Percentiles rank a stretch among this genome's conserved stretches.
phyloP scores from a whole-genome alignment of 2,888 invertebrate species.

The Harmothoe impar region DNA sequence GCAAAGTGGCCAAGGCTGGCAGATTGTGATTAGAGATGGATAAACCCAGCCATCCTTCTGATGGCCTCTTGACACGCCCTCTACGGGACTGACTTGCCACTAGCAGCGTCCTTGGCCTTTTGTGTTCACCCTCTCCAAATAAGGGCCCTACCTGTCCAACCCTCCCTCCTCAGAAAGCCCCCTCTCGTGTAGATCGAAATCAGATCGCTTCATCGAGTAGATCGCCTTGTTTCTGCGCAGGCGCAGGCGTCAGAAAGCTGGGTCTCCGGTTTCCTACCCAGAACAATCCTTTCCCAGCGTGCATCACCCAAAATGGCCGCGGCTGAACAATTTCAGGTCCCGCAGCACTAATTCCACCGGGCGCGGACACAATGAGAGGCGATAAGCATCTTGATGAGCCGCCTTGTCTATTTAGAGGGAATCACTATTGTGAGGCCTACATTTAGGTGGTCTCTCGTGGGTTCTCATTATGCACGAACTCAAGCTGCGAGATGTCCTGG shows the following conservation, averaged over 20 bases:
- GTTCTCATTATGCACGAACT: not conserved
- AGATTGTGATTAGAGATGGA: constrained; percentile 8
- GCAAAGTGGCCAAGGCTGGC: not conserved
- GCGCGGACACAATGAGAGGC: not conserved
- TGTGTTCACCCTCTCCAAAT: not conserved
- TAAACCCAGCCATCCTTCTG: not conserved
- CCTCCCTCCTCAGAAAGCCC: not conserved
- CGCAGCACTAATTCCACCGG: not conserved
- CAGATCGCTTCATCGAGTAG: not conserved
- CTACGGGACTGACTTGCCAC: not conserved
- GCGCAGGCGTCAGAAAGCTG: not conserved
- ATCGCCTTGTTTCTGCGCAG: constrained; percentile 4
- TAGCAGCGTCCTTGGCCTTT: not conserved
- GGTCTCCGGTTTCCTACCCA: not conserved
- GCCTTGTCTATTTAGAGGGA: constrained; percentile 33
- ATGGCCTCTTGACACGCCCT: not conserved
- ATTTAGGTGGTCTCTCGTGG: not conserved
- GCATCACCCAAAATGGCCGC: constrained; percentile 19
- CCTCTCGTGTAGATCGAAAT: constrained; percentile 8
- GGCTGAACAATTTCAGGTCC: not conserved
- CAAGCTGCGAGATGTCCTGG: not conserved
- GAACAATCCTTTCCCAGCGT: constrained; percentile 32
- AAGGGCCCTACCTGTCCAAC: not conserved
- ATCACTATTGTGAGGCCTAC: constrained; percentile 30
- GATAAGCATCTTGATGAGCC: constrained; percentile 34